These are phyloP conservation scores for Bolinopsis microptera DNA, from an alignment of 37 sponge, comb jelly and placozoan species.

Conservation along the genomic window DNA sequence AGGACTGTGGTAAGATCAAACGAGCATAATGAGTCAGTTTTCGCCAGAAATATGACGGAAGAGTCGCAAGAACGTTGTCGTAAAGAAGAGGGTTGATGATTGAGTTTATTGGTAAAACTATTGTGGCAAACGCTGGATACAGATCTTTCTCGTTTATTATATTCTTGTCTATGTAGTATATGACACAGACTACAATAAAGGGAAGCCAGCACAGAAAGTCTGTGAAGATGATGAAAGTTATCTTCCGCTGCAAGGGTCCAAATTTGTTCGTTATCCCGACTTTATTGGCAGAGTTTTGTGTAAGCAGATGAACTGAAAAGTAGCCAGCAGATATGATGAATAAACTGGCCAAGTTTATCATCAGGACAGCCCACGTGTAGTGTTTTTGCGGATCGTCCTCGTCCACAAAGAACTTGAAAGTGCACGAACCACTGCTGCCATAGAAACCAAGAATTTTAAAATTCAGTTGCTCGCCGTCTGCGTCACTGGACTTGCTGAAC, in stretches of 20 bases:
- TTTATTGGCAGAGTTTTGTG: neutral
- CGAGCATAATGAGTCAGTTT: too few species aligned
- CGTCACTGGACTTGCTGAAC: neutral
- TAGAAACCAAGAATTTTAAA: conserved; percentile 12
- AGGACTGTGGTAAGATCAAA: too few species aligned
- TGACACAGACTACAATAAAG: conserved; percentile 8
- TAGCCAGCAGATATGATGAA: conserved; percentile 6
- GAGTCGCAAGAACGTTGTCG: neutral
- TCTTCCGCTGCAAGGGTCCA: conserved; percentile 25
- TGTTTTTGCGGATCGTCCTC: neutral
- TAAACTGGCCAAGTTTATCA: neutral
- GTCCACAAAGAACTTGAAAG: conserved; percentile 41
- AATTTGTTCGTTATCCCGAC: neutral
- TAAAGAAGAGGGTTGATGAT: conserved; percentile 31
- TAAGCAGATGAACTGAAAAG: neutral
- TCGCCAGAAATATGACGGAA: neutral
- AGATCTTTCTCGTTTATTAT: neutral
- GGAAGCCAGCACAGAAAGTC: conserved; percentile 11
- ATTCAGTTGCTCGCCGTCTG: neutral
- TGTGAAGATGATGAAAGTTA: conserved; percentile 29
- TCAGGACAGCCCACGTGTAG: neutral
- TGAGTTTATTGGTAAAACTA: conserved; percentile 33
- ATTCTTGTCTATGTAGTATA: neutral
- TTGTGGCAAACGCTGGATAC: conserved; percentile 3
- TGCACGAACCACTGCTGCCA: conserved; percentile 28